These are phyloP conservation scores for Colius striatus DNA, from an alignment of 2,113 vertebrate species.

Conservation along the genomic window DNA sequence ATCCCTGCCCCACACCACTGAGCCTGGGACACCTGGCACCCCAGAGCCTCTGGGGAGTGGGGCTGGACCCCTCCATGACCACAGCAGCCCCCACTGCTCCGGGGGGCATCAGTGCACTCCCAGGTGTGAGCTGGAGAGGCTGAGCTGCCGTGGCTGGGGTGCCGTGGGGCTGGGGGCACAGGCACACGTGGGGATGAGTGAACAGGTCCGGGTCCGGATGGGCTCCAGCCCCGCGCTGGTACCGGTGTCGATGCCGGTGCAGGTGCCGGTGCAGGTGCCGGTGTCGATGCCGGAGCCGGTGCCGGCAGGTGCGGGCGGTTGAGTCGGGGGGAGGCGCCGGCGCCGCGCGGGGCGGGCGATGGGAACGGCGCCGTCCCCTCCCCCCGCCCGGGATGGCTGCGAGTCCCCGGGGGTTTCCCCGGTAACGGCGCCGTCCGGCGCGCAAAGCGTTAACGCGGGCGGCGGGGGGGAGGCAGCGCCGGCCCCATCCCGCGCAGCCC, in stretches of 20 bases:
- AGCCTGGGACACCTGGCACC: not conserved
- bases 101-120: too few species aligned
- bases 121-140: too few species aligned
- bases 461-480: not conserved
- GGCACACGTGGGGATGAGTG: too few species aligned
- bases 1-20: too few species aligned
- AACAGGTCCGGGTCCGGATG: too few species aligned
- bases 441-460: not conserved
- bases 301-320: not conserved
- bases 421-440: slow-evolving; percentile 24
- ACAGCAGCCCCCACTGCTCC: too few species aligned
- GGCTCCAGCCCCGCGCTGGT: not conserved
- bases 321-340: not conserved
- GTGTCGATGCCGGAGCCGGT: not conserved
- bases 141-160: too few species aligned
- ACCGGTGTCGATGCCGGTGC: not conserved
- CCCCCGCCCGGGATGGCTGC: slow-evolving; percentile 1
- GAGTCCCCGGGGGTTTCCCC: slow-evolving; percentile 40
- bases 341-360: not conserved
- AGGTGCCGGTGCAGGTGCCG: too few species aligned
- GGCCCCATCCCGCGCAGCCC: too few species aligned
- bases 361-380: not conserved
- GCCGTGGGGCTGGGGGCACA: too few species aligned
- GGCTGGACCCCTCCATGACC: too few species aligned
- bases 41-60: not conserved